Base-by-base conservation (phyloP, 35 echinoderm and acorn worm genomes). In the Lytechinus pictus region DNA sequence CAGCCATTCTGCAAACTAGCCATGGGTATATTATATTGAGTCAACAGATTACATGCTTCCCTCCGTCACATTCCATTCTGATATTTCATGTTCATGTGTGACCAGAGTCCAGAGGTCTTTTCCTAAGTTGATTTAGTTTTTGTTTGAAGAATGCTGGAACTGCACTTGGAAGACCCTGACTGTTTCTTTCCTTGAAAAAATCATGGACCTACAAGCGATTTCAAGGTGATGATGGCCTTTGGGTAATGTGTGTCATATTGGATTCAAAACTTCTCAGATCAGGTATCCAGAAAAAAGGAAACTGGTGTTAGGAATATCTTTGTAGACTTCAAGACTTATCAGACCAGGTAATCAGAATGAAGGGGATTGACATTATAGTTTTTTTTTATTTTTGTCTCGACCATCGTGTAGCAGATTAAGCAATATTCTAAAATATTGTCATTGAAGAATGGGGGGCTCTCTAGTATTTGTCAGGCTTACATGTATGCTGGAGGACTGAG, bases 1-100 rank as follows among this genome's bases (percentile, higher is more conserved):
- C 16, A 79, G 66, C 14, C 16, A 79, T 16, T 79, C 66, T 5
- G 44, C 27, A 9, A 52, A 29, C 89, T 91, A 24, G 44, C 44
- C 44, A 91, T 10, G 51, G 51, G 44, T 24, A 53, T 54, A 44
- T 44, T 44, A 44, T 33, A 52, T 54, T 91, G 44, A 53, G 89
- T 91, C 89, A 91, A 91, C 44, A 91, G 54, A 52, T 91, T 91
- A 53, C 51, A 54, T 16, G 54, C 44, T 91, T 91, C 44, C 54
- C 44, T 16, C 51, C 11, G 33, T 14, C 89, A 7, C 89, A 91
- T 91, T 53, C 54, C 54, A 54, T 19, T 91, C 44, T 91, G 54
- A 79, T 79, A 24, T 79, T 79, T 79, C 66, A 79, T 79, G 66
- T 79, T 79, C 66, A 79, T 24, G 66, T 79, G 66, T 79, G 66